Conservation (phyloP, 2,797 vertebrate genomes). For the Gila robusta region DNA sequence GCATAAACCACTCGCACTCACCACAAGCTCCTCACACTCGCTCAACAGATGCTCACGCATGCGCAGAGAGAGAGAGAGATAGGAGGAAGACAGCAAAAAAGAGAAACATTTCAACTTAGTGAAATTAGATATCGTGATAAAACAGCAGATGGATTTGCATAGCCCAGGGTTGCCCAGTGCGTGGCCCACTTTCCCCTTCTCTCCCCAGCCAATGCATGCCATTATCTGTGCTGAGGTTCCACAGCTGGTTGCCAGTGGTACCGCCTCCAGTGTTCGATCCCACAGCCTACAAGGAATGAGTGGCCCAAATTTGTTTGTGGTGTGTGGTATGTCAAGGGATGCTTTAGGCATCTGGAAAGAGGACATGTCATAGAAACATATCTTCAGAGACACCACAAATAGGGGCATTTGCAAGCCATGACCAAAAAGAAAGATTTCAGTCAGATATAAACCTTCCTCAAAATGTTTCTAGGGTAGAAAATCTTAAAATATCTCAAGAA, state of each 20-base stretch:
- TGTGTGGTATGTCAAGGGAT: slow-evolving; percentile 29
- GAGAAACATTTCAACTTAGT: not conserved
- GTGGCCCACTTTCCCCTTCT: slow-evolving; percentile 5
- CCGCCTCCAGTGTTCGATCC: slow-evolving; percentile 40
- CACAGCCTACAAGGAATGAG: slow-evolving; percentile 1
- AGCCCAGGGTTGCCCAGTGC: slow-evolving; percentile 4
- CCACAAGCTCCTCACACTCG: too few species aligned
- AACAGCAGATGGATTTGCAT: slow-evolving; percentile 16
- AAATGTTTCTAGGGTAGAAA: slow-evolving; percentile 4
- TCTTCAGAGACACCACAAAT: slow-evolving; percentile 25
- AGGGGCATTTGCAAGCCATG: slow-evolving; percentile 3
- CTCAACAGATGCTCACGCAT: too few species aligned
- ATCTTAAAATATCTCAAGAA: not conserved
- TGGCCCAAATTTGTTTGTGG: slow-evolving; percentile 28
- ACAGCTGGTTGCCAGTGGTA: slow-evolving; percentile 71
- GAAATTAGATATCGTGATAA: not conserved
- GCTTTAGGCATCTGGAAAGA: slow-evolving; percentile 25
- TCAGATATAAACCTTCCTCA: not conserved
- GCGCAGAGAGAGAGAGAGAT: not conserved
- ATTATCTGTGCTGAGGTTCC: slow-evolving; percentile 54
- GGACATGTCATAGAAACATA: not conserved
- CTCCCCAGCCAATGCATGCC: not conserved
- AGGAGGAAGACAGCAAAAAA: not conserved
- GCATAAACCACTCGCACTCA: too few species aligned
- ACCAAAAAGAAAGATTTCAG: not conserved